These are phyloP conservation scores for Malurus splendens DNA, from an alignment of 2,797 vertebrate species.

Conservation along the genomic window DNA sequence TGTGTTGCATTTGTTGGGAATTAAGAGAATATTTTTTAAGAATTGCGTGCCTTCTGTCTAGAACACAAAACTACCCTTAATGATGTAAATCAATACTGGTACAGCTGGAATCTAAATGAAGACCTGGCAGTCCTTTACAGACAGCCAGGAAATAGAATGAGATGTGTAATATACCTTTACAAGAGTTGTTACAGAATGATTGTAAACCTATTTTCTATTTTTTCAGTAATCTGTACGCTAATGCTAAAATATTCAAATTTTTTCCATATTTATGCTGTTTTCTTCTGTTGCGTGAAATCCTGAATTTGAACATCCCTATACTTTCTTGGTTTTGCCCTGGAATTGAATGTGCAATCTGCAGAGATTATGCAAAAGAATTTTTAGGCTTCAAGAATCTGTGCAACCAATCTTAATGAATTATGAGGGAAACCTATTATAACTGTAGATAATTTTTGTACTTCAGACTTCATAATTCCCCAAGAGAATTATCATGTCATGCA, in stretches of 20 bases:
- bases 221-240: not conserved
- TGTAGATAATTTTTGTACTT: not conserved
- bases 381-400: not conserved
- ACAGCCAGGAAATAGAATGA: not conserved
- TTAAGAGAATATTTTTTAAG: not conserved
- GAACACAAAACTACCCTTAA: not conserved
- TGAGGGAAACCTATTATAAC: not conserved
- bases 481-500: slow-evolving; percentile 5
- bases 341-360: not conserved
- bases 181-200: not conserved
- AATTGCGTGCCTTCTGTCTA: not conserved
- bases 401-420: not conserved
- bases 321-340: not conserved
- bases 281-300: not conserved
- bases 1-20: not conserved
- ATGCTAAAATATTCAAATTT: not conserved
- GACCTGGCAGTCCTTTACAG: not conserved
- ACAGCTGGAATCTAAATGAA: not conserved
- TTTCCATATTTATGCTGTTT: not conserved
- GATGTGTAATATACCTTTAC: not conserved
- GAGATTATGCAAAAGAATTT: not conserved
- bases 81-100: not conserved
- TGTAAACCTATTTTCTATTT: not conserved
- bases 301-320: not conserved
- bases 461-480: not conserved